Base-by-base conservation (phyloP, 1,140 invertebrate genomes). In the Schmidtea mediterranea region DNA sequence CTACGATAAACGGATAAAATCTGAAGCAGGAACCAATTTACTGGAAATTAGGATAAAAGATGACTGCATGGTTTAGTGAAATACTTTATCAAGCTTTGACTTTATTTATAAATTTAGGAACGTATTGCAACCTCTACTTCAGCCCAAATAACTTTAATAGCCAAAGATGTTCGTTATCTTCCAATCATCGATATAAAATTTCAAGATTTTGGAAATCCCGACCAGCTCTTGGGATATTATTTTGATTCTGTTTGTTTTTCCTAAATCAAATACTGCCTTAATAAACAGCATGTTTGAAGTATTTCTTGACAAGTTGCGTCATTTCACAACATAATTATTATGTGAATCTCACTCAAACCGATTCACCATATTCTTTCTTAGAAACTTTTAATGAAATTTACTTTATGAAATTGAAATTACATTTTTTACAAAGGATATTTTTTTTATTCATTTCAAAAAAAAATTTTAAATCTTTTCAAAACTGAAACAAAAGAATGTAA, bases 121-220 rank as follows among this genome's bases (percentile, higher is more conserved):
- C 26, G 26, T 6, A 6, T 32, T 6, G 3, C 26, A 6, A 32
- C 10, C 22, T 13, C 15, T 9, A 21, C 15, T 5, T 19, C 43
- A 3, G 21, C 43, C 8, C 15, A 45, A 21, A 19, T 45, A 13
- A 21, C 15, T n/a, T 45, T 45, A 8, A n/a, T 45, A 13, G 12
- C 43, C n/a, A 16, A 45, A 24, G 43, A 45, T 21, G 12, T 21
- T 13, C 13, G 15, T 13, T 21, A 19, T 13, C 19, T 45, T 13
- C 43, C 43, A 5, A 13, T 45, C 9, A 24, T 21, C 18, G 43
- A 45, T 45, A 45, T 45, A 21, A 15, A 45, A 21, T 45, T 45
- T 15, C 19, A 16, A 5, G 43, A 45, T 24, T 45, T 45, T 21
- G 43, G 43, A 5, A 21, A 21, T 21, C 10, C 15, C 19, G 43